Conservation (phyloP, 2,797 vertebrate genomes). For the Pseudochaenichthys georgianus region DNA sequence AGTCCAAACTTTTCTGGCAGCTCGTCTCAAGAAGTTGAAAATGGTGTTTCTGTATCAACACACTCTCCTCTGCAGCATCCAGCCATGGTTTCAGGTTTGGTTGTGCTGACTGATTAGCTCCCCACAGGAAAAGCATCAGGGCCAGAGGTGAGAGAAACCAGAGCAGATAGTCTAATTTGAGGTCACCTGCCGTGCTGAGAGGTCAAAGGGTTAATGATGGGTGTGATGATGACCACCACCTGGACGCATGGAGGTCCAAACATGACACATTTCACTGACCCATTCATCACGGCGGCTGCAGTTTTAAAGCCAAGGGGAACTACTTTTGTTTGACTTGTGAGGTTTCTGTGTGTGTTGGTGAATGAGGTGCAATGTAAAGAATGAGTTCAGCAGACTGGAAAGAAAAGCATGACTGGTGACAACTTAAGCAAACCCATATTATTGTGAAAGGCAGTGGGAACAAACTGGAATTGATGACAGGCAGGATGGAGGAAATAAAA, state of each 20-base stretch:
- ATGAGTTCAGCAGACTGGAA: conserved; percentile 14
- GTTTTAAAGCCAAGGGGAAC: conserved; percentile 20
- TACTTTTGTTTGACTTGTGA: conserved; percentile 45
- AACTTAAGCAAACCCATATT: neutral
- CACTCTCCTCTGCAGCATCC: neutral
- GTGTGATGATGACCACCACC: conserved; percentile 59
- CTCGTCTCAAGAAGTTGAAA: conserved; percentile 27
- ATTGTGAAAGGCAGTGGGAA: neutral
- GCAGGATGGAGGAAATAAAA: conserved; percentile 12
- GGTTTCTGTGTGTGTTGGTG: conserved; percentile 16
- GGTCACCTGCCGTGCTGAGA: conserved; percentile 58
- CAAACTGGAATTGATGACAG: conserved; percentile 3
- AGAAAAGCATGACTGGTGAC: neutral
- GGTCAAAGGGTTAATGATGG: conserved; percentile 63
- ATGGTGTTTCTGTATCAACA: conserved; percentile 46
- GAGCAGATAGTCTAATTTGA: conserved; percentile 39
- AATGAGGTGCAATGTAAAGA: conserved; percentile 26
- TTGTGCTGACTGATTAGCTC: conserved; percentile 47
- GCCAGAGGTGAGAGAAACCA: conserved; percentile 55
- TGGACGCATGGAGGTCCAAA: conserved; percentile 51
- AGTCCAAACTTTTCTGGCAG: conserved; percentile 38
- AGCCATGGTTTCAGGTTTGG: conserved; percentile 10
- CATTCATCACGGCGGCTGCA: conserved; percentile 31
- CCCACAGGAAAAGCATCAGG: conserved; percentile 15
- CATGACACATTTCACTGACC: conserved; percentile 34